Evolutionary conservation across 2,797 vertebrate species (phyloP).

Genomic region (Nannoperca australis): DNA sequence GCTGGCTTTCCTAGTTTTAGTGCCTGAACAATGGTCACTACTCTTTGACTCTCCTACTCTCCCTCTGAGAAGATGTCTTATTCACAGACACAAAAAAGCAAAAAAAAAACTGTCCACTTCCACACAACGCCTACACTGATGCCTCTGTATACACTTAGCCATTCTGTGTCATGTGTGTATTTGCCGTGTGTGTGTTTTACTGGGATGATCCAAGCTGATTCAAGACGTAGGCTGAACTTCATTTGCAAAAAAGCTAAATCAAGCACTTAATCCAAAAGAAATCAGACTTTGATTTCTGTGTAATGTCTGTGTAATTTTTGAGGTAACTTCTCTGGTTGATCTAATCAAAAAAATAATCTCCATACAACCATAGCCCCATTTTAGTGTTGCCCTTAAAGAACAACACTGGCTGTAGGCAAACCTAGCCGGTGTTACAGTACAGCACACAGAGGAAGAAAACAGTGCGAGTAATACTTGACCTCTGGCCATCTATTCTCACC

Average conservation of each 20-base stretch:
- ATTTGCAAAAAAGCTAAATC: slow-evolving; percentile 30
- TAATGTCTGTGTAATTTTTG: slow-evolving; percentile 2
- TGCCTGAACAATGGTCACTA: not conserved
- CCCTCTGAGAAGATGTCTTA: no score
- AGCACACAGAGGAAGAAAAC: slow-evolving; percentile 7
- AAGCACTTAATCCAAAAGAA: slow-evolving; percentile 6
- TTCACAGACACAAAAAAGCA: not conserved
- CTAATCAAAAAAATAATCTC: not conserved
- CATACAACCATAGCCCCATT: not conserved
- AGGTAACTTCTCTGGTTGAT: not conserved
- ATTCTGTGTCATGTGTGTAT: not conserved
- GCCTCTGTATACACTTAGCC: not conserved
- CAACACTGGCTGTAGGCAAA: slow-evolving; percentile 16
- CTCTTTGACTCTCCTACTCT: not conserved
- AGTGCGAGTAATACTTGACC: slow-evolving; percentile 16
- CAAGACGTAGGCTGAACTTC: slow-evolving; percentile 8
- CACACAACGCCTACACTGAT: not conserved
- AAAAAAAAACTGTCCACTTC: not conserved
- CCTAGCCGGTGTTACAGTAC: not conserved
- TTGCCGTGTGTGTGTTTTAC: not conserved
- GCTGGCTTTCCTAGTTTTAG: not conserved
- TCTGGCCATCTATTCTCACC: not conserved
- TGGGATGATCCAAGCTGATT: not conserved
- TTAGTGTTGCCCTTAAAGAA: not conserved
- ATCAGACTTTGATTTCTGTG: not conserved